These are phyloP conservation scores for Corbicula japonica DNA, from an alignment of 2,888 invertebrate species.

Conservation along the genomic window DNA sequence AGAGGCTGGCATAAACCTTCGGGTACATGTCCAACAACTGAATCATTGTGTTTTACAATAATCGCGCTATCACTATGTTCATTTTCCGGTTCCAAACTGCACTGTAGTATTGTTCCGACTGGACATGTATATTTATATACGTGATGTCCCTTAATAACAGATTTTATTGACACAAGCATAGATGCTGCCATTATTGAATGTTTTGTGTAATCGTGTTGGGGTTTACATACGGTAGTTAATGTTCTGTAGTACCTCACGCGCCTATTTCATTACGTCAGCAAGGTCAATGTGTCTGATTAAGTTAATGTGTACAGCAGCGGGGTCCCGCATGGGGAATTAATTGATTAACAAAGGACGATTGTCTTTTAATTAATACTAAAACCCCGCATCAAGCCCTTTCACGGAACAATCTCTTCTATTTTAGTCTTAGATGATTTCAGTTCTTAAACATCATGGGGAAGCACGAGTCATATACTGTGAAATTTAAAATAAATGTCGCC, in stretches of 20 bases:
- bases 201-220: background rate
- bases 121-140: constrained; percentile 1
- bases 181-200: background rate
- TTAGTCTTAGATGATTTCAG: too few species aligned
- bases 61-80: constrained; percentile 3
- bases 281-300: background rate
- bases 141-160: background rate
- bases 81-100: constrained; percentile 1
- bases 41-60: background rate
- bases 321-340: too few species aligned
- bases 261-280: constrained; percentile 1
- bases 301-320: too few species aligned
- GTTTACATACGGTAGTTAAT: background rate
- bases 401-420: too few species aligned
- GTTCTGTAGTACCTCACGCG: too few species aligned
- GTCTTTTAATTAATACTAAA: too few species aligned
- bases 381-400: too few species aligned
- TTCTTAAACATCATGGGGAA: constrained; percentile 1
- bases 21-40: constrained; percentile 1
- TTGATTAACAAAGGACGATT: too few species aligned
- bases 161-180: background rate
- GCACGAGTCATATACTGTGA: constrained; percentile 3
- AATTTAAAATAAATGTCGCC: constrained; percentile 23
- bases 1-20: constrained; percentile 9
- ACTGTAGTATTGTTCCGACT: constrained; percentile 2